phyloP scores from a whole-genome alignment of 2,113 vertebrate genomes.

The Machaerirhynchus nigripectus region DNA sequence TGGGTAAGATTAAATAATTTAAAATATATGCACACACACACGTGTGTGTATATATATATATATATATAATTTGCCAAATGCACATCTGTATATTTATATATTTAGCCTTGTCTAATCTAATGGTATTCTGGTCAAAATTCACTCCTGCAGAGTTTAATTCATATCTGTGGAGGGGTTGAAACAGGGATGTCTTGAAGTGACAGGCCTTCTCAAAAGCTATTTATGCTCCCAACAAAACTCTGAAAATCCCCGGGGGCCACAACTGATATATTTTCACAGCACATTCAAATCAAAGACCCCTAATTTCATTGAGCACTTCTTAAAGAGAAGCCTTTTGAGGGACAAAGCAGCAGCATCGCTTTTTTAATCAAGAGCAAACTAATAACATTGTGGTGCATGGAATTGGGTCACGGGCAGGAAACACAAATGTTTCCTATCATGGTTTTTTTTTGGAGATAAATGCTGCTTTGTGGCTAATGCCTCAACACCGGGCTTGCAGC shows the following conservation, averaged over 20 bases:
- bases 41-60: no score
- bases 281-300: background rate
- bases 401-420: slow-evolving; percentile 11
- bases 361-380: background rate
- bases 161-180: background rate
- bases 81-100: background rate
- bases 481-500: background rate
- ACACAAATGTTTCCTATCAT: background rate
- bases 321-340: background rate
- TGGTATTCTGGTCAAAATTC: background rate
- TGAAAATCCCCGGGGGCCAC: background rate
- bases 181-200: background rate
- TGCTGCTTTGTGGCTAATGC: background rate
- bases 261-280: background rate
- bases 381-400: background rate
- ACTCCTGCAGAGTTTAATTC: background rate
- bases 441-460: background rate
- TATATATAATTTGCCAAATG: background rate
- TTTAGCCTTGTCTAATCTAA: background rate
- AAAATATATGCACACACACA: background rate
- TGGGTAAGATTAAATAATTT: background rate
- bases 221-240: background rate
- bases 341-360: background rate
- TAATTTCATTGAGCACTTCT: background rate
- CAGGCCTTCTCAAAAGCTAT: background rate